These are phyloP conservation scores for Erethizon dorsatum DNA, from an alignment of 2,797 vertebrate species.

Conservation along the genomic window DNA sequence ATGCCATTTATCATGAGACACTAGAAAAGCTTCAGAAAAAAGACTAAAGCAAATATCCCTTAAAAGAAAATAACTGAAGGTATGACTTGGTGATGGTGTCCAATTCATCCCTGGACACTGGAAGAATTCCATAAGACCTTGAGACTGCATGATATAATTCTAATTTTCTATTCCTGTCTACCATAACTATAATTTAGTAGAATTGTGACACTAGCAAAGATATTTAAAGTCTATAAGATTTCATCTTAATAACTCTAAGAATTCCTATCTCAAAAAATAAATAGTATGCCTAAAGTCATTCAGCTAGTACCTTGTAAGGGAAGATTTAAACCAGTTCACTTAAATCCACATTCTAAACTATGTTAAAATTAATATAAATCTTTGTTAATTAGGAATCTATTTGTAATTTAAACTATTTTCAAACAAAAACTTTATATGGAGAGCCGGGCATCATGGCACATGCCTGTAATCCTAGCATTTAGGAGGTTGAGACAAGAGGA, in stretches of 20 bases:
- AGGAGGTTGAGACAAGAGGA: too few relatives aligned
- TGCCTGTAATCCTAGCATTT: too few relatives aligned
- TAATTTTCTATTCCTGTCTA: background rate
- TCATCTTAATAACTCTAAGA: conserved; percentile 34
- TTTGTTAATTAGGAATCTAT: conserved; percentile 38
- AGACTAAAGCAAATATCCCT: background rate
- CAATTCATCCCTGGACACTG: background rate
- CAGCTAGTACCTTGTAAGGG: background rate
- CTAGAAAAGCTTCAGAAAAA: conserved; percentile 10
- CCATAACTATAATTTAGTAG: background rate
- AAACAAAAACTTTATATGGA: background rate
- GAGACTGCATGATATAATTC: background rate
- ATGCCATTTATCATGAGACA: background rate
- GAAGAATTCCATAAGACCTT: background rate
- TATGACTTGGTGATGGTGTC: background rate
- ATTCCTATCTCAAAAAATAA: conserved; percentile 37
- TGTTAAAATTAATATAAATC: conserved; percentile 63
- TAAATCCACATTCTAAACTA: conserved; percentile 6
- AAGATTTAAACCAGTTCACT: conserved; percentile 49
- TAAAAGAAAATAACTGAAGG: background rate
- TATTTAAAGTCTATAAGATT: conserved; percentile 47
- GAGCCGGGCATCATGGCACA: too few relatives aligned
- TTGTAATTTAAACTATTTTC: conserved; percentile 45
- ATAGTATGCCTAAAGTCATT: background rate
- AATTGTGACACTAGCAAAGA: background rate